Base-by-base conservation (phyloP, 2,888 invertebrate species). In the Brachyopa scutellaris region DNA sequence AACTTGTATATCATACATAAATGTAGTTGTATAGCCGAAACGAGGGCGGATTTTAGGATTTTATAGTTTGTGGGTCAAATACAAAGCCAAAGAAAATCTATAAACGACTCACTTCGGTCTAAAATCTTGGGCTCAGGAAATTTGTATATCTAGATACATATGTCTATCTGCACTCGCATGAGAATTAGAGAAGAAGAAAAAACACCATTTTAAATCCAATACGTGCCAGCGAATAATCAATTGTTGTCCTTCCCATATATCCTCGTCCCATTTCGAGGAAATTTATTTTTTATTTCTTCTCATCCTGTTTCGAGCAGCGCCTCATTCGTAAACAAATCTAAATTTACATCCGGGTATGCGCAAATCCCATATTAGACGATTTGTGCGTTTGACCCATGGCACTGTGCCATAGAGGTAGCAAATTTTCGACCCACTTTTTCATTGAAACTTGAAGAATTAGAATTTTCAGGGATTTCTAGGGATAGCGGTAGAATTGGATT, bases 171-270 rank as follows among this genome's bases (percentile, higher is more conserved):
- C 36, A 19, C 19, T 51, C 29, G 36, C 26, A 38, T 13, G 1
- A 33, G 67, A 76, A 76, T 76, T 67, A 53, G 15, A 59, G 7
- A n/a, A n/a, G n/a, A n/a, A n/a, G n/a, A 36, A 40, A 55, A 47
- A 36, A 29, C 38, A 19, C 29, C 53, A 15, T 31, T 53, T 70
- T 55, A 62, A 53, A 45, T 33, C 45, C 31, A 38, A 49, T 42
- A 33, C 64, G 57, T 66, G 72, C 29, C 36, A n/a, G 6, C 29
- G 42, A 79, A 73, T 79, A 66, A 61, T 73, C 66, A 79, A 79
- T 73, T 73, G 78, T 72, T 64, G 31, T 40, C 67, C 9, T 38
- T 38, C 19, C 5, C 31, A 33, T 45, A 33, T 6, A n/a, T n/a
- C n/a, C n/a, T n/a, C n/a, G n/a, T n/a, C 21, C 19, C 2, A 8